Conservation (phyloP, 2,113 vertebrate species). For the Lepisosteus osseus region DNA sequence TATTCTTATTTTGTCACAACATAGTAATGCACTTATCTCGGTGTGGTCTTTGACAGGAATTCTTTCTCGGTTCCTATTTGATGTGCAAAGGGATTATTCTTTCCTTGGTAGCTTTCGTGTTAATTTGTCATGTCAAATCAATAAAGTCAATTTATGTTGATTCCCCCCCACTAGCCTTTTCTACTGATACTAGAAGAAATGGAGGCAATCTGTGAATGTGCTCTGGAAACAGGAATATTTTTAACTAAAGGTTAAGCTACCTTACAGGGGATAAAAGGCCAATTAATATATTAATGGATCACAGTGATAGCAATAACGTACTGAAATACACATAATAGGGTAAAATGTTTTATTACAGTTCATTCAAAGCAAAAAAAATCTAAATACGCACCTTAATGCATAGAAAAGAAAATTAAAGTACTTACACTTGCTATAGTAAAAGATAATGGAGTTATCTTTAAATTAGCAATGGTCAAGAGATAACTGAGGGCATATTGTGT, state of each 20-base stretch:
- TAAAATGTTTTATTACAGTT: too few relatives aligned
- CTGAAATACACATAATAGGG: too few relatives aligned
- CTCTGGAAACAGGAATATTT: slow-evolving; percentile 14
- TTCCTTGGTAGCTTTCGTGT: slow-evolving; percentile 43
- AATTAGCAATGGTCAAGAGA: too few relatives aligned
- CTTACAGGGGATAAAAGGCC: neutral
- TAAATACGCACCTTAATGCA: too few relatives aligned
- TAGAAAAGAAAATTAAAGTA: too few relatives aligned
- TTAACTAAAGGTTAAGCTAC: slow-evolving; percentile 33
- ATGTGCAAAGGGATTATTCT: slow-evolving; percentile 26
- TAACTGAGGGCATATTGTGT: too few relatives aligned
- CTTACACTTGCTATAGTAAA: too few relatives aligned
- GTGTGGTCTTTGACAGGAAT: too few relatives aligned
- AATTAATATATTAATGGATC: neutral
- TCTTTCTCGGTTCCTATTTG: slow-evolving; percentile 30
- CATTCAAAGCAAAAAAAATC: too few relatives aligned
- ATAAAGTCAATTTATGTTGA: slow-evolving; percentile 40
- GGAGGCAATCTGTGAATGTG: slow-evolving; percentile 30
- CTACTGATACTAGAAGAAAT: slow-evolving; percentile 33
- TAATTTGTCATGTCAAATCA: slow-evolving; percentile 49
- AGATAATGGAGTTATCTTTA: too few relatives aligned
- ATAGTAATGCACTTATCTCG: too few relatives aligned
- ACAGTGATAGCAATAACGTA: slow-evolving; percentile 14
- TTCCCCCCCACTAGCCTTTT: slow-evolving; percentile 34
- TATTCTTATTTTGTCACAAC: neutral